Percentiles rank a stretch among this genome's conserved stretches.
Conservation (phyloP, 1,140 invertebrate genomes). For the Heliothis subflexa region DNA sequence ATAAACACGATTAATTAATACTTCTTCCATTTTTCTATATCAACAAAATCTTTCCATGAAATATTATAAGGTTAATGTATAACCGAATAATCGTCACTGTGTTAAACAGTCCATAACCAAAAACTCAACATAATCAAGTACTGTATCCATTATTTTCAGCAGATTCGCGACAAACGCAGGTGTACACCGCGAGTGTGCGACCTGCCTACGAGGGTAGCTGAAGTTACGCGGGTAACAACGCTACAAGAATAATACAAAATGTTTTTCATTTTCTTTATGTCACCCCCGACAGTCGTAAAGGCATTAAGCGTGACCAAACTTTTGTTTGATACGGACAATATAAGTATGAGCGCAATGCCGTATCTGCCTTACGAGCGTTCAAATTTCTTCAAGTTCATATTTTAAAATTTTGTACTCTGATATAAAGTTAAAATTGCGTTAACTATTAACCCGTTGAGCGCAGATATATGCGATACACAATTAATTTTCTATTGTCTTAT, state of each 20-base stretch:
- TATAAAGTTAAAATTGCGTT: not conserved
- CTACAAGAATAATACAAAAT: conserved; percentile 88
- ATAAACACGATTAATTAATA: too few species aligned
- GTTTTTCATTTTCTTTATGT: conserved; percentile 96
- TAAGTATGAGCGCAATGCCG: conserved; percentile 76
- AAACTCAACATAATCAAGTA: not conserved
- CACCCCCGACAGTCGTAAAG: conserved; percentile 93
- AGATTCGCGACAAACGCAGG: conserved; percentile 12
- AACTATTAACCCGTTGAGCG: too few species aligned
- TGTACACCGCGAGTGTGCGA: conserved; percentile 56
- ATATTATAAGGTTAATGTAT: too few species aligned
- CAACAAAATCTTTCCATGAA: too few species aligned
- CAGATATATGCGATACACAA: too few species aligned
- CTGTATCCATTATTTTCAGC: not conserved
- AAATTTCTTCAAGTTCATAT: conserved; percentile 22
- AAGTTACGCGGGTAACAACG: conserved; percentile 83
- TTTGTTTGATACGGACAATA: conserved; percentile 86
- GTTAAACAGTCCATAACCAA: too few species aligned
- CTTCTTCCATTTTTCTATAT: too few species aligned
- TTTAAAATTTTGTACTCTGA: conserved; percentile 3
- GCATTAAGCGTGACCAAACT: conserved; percentile 93
- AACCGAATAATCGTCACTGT: too few species aligned
- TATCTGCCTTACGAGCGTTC: conserved; percentile 56
- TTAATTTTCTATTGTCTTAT: too few species aligned
- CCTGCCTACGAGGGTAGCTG: conserved; percentile 72